Evolutionary conservation across 2,113 vertebrate genomes (phyloP).

Genomic region (Leiothrix lutea): DNA sequence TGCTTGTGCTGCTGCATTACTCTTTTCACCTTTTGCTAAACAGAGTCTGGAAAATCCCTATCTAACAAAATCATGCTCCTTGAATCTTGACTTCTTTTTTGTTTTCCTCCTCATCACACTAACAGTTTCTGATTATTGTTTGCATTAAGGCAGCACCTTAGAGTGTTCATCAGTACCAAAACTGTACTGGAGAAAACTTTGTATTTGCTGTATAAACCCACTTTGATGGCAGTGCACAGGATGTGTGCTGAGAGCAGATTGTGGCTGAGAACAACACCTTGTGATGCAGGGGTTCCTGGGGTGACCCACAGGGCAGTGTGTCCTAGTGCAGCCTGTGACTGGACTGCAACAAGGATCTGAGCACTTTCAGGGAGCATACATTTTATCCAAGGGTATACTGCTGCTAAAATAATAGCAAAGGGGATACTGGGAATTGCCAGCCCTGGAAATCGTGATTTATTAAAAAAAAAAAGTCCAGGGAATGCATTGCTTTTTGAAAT

Average conservation of each 20-base stretch:
- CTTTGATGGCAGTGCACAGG: neutral
- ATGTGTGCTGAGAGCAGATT: neutral
- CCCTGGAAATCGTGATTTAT: neutral
- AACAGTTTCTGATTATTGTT: neutral
- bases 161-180: neutral
- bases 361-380: neutral
- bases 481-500: constrained; percentile 36
- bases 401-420: constrained; percentile 15
- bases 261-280: neutral
- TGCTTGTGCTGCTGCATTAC: neutral
- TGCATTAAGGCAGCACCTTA: neutral
- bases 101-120: neutral
- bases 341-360: neutral
- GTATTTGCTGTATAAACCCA: neutral
- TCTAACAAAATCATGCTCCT: neutral
- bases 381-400: constrained; percentile 9
- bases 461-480: neutral
- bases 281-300: neutral
- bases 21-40: neutral
- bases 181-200: neutral
- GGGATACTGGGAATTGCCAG: constrained; percentile 16
- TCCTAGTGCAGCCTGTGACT: neutral
- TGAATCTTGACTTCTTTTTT: neutral
- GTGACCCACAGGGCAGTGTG: neutral
- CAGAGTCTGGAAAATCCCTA: neutral